These are phyloP conservation scores for Scalopus aquaticus DNA, from an alignment of 2,113 vertebrate species.

Conservation along the genomic window DNA sequence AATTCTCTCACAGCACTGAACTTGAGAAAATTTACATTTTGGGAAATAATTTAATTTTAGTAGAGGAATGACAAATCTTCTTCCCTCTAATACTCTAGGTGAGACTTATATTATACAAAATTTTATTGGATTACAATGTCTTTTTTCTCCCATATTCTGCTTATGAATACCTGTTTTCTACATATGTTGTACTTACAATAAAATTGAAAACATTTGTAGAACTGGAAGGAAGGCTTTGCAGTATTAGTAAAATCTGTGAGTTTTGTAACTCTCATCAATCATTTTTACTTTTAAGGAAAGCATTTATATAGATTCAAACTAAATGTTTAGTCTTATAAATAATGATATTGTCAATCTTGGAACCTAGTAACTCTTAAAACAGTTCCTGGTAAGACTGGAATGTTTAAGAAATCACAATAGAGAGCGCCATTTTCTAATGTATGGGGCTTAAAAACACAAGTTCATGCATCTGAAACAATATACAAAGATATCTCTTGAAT, in stretches of 20 bases:
- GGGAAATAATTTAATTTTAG: neutral
- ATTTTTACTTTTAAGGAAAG: neutral
- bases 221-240: neutral
- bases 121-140: neutral
- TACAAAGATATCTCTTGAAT: slow-evolving; percentile 16
- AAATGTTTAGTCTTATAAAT: neutral
- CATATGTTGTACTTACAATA: neutral
- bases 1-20: neutral
- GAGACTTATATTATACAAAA: neutral
- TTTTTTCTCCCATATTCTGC: neutral
- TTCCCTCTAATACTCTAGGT: neutral
- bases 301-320: neutral
- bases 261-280: neutral
- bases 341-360: neutral
- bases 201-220: neutral
- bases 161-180: neutral
- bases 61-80: neutral
- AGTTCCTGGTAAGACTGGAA: neutral
- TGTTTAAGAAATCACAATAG: neutral
- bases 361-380: neutral
- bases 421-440: neutral
- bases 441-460: neutral
- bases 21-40: neutral
- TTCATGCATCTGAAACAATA: slow-evolving; percentile 16
- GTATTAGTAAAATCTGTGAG: neutral